A percentile compares a stretch with the other conserved stretches of the same genome.
Evolutionary conservation across 2,797 vertebrate genomes (phyloP).

Genomic region (Characodon lateralis): DNA sequence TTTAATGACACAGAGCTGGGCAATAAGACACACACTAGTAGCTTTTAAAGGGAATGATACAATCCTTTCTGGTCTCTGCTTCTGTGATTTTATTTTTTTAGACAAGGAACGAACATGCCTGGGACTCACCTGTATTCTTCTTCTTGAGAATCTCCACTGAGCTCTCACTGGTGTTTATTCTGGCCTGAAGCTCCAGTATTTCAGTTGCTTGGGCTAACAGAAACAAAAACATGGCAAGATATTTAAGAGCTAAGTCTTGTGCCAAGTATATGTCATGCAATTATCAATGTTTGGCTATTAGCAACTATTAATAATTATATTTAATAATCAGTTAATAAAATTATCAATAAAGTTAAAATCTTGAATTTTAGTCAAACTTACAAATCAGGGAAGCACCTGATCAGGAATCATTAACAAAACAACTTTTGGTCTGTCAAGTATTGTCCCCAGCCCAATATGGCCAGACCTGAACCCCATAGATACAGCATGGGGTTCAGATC

Average conservation of each 20-base stretch:
- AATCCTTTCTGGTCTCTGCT: neutral
- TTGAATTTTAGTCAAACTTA: no score
- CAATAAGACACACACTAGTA: neutral
- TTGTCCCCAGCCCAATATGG: no score
- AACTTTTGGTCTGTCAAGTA: no score
- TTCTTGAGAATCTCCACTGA: constrained; percentile 27
- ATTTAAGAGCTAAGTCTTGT: neutral
- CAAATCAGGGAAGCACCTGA: no score
- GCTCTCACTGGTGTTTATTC: constrained; percentile 43
- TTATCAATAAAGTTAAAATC: no score
- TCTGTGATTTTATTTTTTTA: neutral
- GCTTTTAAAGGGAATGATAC: neutral
- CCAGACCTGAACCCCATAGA: no score
- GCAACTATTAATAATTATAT: no score
- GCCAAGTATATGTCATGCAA: neutral
- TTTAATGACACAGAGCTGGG: neutral
- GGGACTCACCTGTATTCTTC: constrained; percentile 50
- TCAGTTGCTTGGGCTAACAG: constrained; percentile 7
- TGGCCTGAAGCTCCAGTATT: constrained; percentile 12
- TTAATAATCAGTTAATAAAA: no score
- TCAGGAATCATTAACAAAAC: no score
- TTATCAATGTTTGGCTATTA: no score
- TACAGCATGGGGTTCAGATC: no score
- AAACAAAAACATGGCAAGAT: neutral
- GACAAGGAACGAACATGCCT: neutral